Conservation (phyloP, 2,113 vertebrate species). For the Pagrus major region DNA sequence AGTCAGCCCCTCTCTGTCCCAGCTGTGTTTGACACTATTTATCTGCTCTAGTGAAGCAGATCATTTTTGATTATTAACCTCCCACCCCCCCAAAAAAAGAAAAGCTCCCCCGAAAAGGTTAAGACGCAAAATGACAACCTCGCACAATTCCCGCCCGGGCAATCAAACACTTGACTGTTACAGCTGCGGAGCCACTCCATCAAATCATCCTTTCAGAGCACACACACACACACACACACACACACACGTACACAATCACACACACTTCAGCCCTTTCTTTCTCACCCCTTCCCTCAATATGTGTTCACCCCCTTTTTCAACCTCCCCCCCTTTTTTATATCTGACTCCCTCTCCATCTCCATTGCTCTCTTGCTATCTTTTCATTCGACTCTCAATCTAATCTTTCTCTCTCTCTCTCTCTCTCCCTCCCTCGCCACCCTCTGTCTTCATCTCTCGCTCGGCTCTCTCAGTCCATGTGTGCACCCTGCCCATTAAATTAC, state of each 20-base stretch:
- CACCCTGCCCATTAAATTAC: conserved; percentile 90
- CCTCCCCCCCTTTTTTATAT: background rate
- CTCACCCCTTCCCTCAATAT: conserved; percentile 49
- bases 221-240: conserved; percentile 23
- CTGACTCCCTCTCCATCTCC: conserved; percentile 32
- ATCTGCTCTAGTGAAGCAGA: conserved; percentile 83
- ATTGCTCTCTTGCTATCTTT: conserved; percentile 26
- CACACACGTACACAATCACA: conserved; percentile 26
- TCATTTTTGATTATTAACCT: conserved; percentile 86
- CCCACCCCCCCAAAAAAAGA: conserved; percentile 61
- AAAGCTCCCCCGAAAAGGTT: conserved; percentile 74
- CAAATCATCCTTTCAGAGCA: conserved; percentile 52
- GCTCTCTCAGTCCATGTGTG: conserved; percentile 76
- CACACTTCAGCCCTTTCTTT: conserved; percentile 9
- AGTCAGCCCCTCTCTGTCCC: conserved; percentile 73
- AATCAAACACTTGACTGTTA: conserved; percentile 80
- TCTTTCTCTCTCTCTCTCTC: conserved; percentile 1
- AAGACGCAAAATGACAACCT: conserved; percentile 83
- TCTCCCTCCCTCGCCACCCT: conserved; percentile 41
- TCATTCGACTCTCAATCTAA: conserved; percentile 44
- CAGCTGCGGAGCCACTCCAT: conserved; percentile 75
- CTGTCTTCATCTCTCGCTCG: conserved; percentile 68
- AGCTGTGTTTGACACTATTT: conserved; percentile 79
- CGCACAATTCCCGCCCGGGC: conserved; percentile 57
- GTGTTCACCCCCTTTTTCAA: conserved; percentile 28